Evolutionary conservation across 2,888 invertebrate species (phyloP).

Genomic region (Acanthosepion lycidas): DNA sequence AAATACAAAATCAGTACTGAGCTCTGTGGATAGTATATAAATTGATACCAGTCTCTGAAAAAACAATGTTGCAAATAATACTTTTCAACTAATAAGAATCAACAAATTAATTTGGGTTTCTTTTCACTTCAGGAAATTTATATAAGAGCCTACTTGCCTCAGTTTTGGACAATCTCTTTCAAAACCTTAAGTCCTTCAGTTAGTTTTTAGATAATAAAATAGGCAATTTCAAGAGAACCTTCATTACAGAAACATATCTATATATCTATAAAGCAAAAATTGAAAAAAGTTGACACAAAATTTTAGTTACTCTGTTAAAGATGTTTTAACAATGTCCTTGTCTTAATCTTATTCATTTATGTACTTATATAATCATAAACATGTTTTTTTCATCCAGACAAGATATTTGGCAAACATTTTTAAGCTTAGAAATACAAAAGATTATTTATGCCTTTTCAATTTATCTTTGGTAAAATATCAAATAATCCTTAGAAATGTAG

Average conservation of each 20-base stretch:
- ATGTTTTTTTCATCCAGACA: not conserved
- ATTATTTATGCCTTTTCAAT: no score
- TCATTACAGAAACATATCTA: no score
- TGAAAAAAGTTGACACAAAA: no score
- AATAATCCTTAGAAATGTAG: not conserved
- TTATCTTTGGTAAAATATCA: not conserved
- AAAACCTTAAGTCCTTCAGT: not conserved
- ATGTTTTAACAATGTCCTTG: no score
- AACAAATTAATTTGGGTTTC: constrained; percentile 2
- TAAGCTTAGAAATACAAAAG: no score
- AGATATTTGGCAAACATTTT: not conserved
- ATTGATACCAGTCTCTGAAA: not conserved
- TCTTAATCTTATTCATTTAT: no score
- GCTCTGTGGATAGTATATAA: not conserved
- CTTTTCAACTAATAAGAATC: not conserved
- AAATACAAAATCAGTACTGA: not conserved
- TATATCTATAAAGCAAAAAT: no score
- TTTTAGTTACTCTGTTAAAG: no score
- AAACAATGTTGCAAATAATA: not conserved
- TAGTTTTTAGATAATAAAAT: not conserved
- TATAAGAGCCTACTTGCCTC: not conserved
- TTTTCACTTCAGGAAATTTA: not conserved
- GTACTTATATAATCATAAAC: not conserved
- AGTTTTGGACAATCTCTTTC: not conserved
- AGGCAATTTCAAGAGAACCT: not conserved